Percentiles rank a stretch among this genome's conserved stretches.
Conservation (phyloP, 2,888 invertebrate genomes). For the Caenorhabditis sp. region DNA sequence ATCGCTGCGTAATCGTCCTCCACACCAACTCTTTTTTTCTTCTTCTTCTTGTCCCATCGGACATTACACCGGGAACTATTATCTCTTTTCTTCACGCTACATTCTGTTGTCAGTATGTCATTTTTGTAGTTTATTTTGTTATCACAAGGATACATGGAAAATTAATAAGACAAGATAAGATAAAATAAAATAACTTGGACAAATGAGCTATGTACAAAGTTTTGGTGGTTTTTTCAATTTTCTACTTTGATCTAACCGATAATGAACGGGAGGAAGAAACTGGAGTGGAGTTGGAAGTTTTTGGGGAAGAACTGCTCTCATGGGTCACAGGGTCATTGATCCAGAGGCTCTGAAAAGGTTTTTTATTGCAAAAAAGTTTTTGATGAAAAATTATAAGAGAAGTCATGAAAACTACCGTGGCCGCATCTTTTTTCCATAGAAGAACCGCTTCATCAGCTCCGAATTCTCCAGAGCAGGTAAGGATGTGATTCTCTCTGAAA, state of each 20-base stretch:
- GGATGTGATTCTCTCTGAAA: slow-evolving; percentile 79
- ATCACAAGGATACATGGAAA: slow-evolving; percentile 11
- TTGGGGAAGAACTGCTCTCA: slow-evolving; percentile 2
- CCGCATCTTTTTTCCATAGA: slow-evolving; percentile 84
- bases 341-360: slow-evolving; percentile 78
- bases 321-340: slow-evolving; percentile 79
- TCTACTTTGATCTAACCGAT: slow-evolving; percentile 26
- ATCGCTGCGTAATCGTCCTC: slow-evolving; percentile 32
- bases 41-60: slow-evolving; percentile 2
- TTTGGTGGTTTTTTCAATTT: background rate
- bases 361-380: no score
- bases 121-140: slow-evolving; percentile 20
- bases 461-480: slow-evolving; percentile 85
- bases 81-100: slow-evolving; percentile 1
- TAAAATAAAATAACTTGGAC: slow-evolving; percentile 17
- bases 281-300: slow-evolving; percentile 23
- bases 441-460: slow-evolving; percentile 85
- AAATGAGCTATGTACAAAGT: slow-evolving; percentile 10
- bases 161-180: no score
- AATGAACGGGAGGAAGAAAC: slow-evolving; percentile 22
- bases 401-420: slow-evolving; percentile 78
- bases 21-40: background rate
- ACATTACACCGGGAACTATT: slow-evolving; percentile 21
- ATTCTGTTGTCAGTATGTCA: background rate
- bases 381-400: no score